Conservation (phyloP, 2,797 vertebrate species). For the Pipistrellus nathusii region DNA sequence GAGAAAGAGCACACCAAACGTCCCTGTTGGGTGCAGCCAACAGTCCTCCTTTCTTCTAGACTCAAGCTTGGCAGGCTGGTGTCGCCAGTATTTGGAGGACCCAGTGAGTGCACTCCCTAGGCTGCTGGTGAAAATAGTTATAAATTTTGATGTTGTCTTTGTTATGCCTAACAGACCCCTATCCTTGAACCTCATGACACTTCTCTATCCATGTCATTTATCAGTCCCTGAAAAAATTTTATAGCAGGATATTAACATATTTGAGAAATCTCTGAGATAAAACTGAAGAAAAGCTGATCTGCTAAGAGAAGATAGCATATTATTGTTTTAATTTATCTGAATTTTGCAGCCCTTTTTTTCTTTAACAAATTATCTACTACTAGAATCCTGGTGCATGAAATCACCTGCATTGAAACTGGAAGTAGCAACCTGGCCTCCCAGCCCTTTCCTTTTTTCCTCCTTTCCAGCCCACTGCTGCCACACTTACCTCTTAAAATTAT, state of each 20-base stretch:
- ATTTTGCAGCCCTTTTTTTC: neutral
- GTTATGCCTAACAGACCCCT: neutral
- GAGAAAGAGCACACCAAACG: neutral
- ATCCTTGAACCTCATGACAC: neutral
- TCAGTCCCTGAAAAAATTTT: conserved; percentile 34
- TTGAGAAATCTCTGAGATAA: conserved; percentile 42
- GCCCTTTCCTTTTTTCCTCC: neutral
- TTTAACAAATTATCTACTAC: conserved; percentile 18
- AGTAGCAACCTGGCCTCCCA: neutral
- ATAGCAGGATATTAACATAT: neutral
- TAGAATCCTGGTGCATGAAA: neutral
- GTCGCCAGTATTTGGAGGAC: neutral
- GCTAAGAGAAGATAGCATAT: neutral
- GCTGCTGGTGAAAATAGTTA: neutral
- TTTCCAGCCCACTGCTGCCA: neutral
- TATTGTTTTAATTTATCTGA: conserved; percentile 52
- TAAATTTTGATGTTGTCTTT: conserved; percentile 36
- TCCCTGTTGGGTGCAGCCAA: neutral
- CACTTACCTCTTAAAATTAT: conserved; percentile 26
- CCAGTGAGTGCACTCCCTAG: neutral
- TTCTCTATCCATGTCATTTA: conserved; percentile 3
- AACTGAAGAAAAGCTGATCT: conserved; percentile 28
- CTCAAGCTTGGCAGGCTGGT: neutral
- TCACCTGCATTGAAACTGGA: conserved; percentile 7
- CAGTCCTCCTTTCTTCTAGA: neutral